Evolutionary conservation across 2,113 vertebrate species (phyloP).

Genomic region (Condylura cristata): DNA sequence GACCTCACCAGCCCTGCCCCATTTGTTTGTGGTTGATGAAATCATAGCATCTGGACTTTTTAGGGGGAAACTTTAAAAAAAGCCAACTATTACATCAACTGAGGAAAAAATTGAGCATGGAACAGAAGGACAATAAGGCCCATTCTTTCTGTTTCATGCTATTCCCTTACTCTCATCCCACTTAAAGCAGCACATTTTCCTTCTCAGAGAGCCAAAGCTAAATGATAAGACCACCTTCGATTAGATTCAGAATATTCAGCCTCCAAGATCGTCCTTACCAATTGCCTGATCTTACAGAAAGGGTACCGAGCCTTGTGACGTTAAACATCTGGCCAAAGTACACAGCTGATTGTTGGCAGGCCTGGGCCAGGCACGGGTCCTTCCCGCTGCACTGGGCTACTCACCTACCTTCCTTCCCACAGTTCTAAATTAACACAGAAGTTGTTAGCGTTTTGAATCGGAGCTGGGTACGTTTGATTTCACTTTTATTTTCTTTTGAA

Average conservation of each 20-base stretch:
- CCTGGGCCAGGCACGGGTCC: neutral
- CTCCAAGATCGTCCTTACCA: slow-evolving; percentile 32
- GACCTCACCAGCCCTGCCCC: slow-evolving; percentile 70
- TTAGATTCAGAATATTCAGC: neutral
- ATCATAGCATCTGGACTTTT: slow-evolving; percentile 78
- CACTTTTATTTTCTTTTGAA: neutral
- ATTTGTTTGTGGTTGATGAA: slow-evolving; percentile 80
- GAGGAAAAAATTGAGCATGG: slow-evolving; percentile 61
- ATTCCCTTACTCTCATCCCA: slow-evolving; percentile 42
- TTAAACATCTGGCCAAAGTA: neutral
- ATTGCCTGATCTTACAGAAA: slow-evolving; percentile 8
- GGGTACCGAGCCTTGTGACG: neutral
- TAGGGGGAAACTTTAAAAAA: slow-evolving; percentile 69
- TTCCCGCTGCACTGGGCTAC: neutral
- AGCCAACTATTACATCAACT: slow-evolving; percentile 75
- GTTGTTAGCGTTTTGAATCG: neutral
- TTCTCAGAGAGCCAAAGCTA: slow-evolving; percentile 19
- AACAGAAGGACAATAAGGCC: slow-evolving; percentile 55
- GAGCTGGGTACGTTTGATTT: neutral
- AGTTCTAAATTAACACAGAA: slow-evolving; percentile 25
- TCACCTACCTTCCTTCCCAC: neutral
- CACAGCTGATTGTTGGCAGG: neutral
- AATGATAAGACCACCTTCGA: slow-evolving; percentile 23
- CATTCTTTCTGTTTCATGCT: slow-evolving; percentile 50
- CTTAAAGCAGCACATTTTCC: slow-evolving; percentile 30